Evolutionary conservation across 2,797 vertebrate species (phyloP), one percentile per base, ranked within the genome.

Genomic region (Geotrypetes seraphini): DNA sequence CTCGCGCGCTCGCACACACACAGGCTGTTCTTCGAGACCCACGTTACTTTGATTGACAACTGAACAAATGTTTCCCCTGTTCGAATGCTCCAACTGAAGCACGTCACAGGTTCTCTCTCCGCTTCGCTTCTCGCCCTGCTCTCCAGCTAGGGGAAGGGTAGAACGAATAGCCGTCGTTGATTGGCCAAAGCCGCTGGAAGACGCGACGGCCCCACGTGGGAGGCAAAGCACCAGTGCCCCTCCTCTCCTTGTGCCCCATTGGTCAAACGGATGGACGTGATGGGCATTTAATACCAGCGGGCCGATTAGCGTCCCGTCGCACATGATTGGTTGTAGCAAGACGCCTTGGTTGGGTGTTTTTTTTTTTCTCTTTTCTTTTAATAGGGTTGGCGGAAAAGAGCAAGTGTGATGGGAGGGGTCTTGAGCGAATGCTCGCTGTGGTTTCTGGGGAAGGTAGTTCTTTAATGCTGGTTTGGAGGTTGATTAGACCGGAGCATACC

Each of bases 41-140:
- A 86, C 83, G 83, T 84, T 86, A 86, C 79, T 86, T 84, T 85
- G 83, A 84, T 81, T 86, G 83, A 84, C 83, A 73, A 77, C 53
- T 66, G 80, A 83, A 85, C 83, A 84, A 85, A 86, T 83, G 81
- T 82, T 82, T 81, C 81, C 59, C 64, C 50, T 77, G 73, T 80
- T 85, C 75, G 58, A 77, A 61, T 50, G 74, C 76, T 79, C 66
- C 69, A 77, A 69, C 75, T 66, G 39, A 57, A 60, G 66, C 75
- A 68, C 68, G 30, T 59, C 73, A 56, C 52, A 59, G 46, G 53
- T 47, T 43, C 31, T 19, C 15, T 5, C 14, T 7, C 16, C 21
- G 22, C 36, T 36, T 19, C n/a, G n/a, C n/a, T n/a, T n/a, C n/a
- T n/a, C 46, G 43, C 47, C 7, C 61, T 65, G 68, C 73, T 48